A percentile compares a stretch with the other conserved stretches of the same genome.
These are phyloP conservation scores for Arnoldichthys spilopterus DNA, from an alignment of 2,797 vertebrate species.

Conservation along the genomic window DNA sequence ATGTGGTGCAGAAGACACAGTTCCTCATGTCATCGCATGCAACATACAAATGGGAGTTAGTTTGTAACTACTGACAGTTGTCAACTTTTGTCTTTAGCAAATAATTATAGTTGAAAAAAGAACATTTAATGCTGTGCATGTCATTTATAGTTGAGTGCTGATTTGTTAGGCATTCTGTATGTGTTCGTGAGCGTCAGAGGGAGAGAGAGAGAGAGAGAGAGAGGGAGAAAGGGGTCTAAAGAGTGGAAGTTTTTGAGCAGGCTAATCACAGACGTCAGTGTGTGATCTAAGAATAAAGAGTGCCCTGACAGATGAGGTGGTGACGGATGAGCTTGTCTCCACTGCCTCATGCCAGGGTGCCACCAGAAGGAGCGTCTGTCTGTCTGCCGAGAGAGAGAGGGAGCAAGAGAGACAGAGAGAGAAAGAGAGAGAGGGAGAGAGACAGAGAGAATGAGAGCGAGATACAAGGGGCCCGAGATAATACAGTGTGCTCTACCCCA, in stretches of 20 bases:
- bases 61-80: slow-evolving; percentile 62
- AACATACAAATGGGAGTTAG: slow-evolving; percentile 57
- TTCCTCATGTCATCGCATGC: slow-evolving; percentile 59
- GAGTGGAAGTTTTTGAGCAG: slow-evolving; percentile 62
- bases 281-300: slow-evolving; percentile 80
- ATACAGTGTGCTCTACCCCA: slow-evolving; percentile 51
- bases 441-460: slow-evolving; percentile 38
- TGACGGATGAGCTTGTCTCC: slow-evolving; percentile 76
- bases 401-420: slow-evolving; percentile 48
- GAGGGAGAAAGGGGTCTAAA: slow-evolving; percentile 48
- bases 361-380: slow-evolving; percentile 79
- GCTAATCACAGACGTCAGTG: slow-evolving; percentile 73
- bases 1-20: slow-evolving; percentile 57
- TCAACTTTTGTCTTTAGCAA: slow-evolving; percentile 64
- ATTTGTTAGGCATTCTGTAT: slow-evolving; percentile 55
- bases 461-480: slow-evolving; percentile 43
- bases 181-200: slow-evolving; percentile 44
- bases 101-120: slow-evolving; percentile 62
- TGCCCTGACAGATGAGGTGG: slow-evolving; percentile 74
- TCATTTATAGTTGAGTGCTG: slow-evolving; percentile 61
- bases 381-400: slow-evolving; percentile 71
- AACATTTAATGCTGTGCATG: slow-evolving; percentile 62
- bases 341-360: slow-evolving; percentile 77
- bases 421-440: slow-evolving; percentile 22
- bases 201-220: too few species aligned